phyloP scores from a whole-genome alignment of 2,888 invertebrate species.

The Slavum lentiscoides region DNA sequence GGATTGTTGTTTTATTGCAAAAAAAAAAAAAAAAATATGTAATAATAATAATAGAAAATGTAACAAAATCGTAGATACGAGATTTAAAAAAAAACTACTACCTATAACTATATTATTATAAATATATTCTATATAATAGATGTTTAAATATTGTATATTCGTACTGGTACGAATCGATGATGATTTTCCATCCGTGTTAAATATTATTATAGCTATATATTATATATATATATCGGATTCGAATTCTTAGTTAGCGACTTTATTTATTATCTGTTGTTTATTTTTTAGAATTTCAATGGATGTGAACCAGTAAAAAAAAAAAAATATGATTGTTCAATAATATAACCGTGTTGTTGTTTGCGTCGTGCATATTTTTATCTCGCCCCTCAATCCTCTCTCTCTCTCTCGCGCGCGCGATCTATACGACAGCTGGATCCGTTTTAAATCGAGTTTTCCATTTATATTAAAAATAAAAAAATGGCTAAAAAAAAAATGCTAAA shows the following conservation, averaged over 20 bases:
- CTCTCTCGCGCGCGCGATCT: too few species aligned
- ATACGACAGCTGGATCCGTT: too few species aligned
- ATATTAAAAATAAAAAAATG: too few species aligned
- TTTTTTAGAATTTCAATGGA: conserved; percentile 38
- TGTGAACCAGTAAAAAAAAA: conserved; percentile 33
- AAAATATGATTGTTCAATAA: conserved; percentile 33
- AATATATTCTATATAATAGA: conserved; percentile 24
- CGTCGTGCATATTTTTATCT: neutral
- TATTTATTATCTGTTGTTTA: conserved; percentile 44
- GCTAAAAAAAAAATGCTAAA: too few species aligned
- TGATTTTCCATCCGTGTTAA: conserved; percentile 36
- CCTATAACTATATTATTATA: neutral
- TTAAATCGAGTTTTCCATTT: too few species aligned
- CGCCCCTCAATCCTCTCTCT: neutral
- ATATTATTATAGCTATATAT: neutral
- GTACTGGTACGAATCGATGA: conserved; percentile 28
- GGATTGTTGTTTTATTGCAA: conserved; percentile 28
- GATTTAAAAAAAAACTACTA: conserved; percentile 24
- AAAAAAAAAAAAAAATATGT: neutral
- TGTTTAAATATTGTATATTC: conserved; percentile 15
- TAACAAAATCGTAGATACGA: neutral
- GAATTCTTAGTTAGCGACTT: conserved; percentile 44
- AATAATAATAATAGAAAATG: conserved; percentile 6
- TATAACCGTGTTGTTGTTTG: neutral
- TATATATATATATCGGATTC: conserved; percentile 4